Conservation (phyloP, 2,113 vertebrate species). For the Rhombomys opimus region DNA sequence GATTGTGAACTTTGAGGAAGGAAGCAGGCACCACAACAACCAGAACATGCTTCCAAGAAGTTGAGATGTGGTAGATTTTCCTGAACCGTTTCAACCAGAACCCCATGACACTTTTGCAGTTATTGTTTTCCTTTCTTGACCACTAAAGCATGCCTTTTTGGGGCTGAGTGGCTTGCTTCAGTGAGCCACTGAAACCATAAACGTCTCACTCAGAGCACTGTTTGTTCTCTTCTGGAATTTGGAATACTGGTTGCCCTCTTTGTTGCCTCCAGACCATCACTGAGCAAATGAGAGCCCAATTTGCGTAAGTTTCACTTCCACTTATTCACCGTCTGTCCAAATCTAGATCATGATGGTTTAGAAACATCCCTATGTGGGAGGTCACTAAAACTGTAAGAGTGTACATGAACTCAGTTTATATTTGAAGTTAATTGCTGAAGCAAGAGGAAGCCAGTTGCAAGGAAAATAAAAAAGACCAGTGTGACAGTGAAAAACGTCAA, state of each 20-base stretch:
- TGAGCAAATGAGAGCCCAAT: constrained; percentile 37
- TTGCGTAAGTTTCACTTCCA: constrained; percentile 43
- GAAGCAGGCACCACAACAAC: neutral
- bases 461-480: neutral
- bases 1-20: neutral
- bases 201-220: constrained; percentile 39
- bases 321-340: constrained; percentile 61
- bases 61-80: neutral
- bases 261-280: neutral
- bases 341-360: constrained; percentile 51
- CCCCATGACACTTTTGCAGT: neutral
- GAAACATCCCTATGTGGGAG: constrained; percentile 13
- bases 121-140: constrained; percentile 44
- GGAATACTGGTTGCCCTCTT: neutral
- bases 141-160: constrained; percentile 28
- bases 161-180: neutral
- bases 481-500: constrained; percentile 15
- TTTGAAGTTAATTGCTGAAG: constrained; percentile 48
- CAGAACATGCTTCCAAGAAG: constrained; percentile 1
- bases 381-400: neutral
- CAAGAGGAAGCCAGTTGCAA: neutral
- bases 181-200: neutral
- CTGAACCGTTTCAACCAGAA: neutral
- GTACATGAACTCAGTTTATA: neutral
- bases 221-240: constrained; percentile 42